A percentile compares a stretch with the other conserved stretches of the same genome.
Evolutionary conservation across 64 coral and sea anemone genomes (phyloP).

Genomic region (Hydrozoanthus tunicans): DNA sequence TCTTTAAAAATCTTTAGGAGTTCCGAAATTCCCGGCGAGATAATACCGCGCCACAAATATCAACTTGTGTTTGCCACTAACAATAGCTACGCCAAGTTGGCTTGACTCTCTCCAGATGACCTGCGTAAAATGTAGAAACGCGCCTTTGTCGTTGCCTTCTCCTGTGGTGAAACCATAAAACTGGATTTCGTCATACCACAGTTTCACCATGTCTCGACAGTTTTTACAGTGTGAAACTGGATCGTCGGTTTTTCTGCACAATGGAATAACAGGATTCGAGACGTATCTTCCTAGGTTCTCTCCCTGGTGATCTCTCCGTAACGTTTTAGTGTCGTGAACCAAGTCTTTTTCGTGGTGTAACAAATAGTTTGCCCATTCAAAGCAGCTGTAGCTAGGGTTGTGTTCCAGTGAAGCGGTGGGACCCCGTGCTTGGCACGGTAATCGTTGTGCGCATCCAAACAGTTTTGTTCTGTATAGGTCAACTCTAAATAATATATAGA

Average conservation of each 20-base stretch:
- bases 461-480: conserved; percentile 38
- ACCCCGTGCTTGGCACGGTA: conserved; percentile 42
- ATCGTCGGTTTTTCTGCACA: not conserved
- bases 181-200: conserved; percentile 32
- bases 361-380: conserved; percentile 6
- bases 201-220: conserved; percentile 17
- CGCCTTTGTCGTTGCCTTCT: conserved; percentile 8
- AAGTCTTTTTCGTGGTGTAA: not conserved
- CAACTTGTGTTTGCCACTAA: conserved; percentile 9
- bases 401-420: not conserved
- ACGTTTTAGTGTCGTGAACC: conserved; percentile 2
- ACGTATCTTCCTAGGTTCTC: conserved; percentile 34
- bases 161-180: conserved; percentile 6
- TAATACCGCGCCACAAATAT: conserved; percentile 50
- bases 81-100: conserved; percentile 7
- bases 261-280: not conserved
- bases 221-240: not conserved
- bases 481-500: not conserved
- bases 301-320: conserved; percentile 16
- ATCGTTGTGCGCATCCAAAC: conserved; percentile 20
- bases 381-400: not conserved
- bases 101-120: conserved; percentile 28
- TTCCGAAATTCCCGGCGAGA: conserved; percentile 11
- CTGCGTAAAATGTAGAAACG: conserved; percentile 36
- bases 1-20: conserved; percentile 1